Percentiles rank a stretch among this genome's conserved stretches.
phyloP scores from a whole-genome alignment of 2,797 vertebrate species.

The Gobio occitaniae region DNA sequence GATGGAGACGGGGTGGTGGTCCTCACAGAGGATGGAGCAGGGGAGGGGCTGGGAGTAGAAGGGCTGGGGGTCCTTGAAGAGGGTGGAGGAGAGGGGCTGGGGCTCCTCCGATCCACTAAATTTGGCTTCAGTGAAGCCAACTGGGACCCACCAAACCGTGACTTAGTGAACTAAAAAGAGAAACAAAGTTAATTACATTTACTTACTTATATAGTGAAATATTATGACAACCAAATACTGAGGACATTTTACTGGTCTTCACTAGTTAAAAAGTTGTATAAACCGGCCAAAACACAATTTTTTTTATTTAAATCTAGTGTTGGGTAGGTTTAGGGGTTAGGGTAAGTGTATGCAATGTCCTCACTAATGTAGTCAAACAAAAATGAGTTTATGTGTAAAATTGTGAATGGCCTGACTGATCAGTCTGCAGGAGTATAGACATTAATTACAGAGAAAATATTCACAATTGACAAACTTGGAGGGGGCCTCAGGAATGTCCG shows the following conservation, averaged over 20 bases:
- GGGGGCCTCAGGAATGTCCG: background rate
- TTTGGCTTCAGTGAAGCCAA: background rate
- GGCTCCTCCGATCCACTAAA: background rate
- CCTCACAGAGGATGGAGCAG: background rate
- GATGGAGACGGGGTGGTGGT: background rate
- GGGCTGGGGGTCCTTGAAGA: background rate
- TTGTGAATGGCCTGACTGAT: background rate
- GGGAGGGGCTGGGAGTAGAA: background rate
- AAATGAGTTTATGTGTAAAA: background rate
- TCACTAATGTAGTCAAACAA: no score
- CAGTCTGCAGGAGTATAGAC: background rate
- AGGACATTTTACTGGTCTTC: no score
- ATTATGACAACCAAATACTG: no score
- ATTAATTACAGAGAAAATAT: background rate
- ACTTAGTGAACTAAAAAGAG: conserved; percentile 4
- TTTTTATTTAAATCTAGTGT: no score
- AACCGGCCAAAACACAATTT: no score
- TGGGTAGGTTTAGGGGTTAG: no score
- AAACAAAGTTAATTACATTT: background rate
- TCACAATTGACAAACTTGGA: background rate
- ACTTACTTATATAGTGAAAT: no score
- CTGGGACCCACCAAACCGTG: background rate
- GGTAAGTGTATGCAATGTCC: no score
- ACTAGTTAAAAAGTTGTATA: no score
- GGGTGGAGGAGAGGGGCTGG: background rate